Evolutionary conservation across 2,797 vertebrate genomes (phyloP).

Genomic region (Catamblyrhynchus diadema): DNA sequence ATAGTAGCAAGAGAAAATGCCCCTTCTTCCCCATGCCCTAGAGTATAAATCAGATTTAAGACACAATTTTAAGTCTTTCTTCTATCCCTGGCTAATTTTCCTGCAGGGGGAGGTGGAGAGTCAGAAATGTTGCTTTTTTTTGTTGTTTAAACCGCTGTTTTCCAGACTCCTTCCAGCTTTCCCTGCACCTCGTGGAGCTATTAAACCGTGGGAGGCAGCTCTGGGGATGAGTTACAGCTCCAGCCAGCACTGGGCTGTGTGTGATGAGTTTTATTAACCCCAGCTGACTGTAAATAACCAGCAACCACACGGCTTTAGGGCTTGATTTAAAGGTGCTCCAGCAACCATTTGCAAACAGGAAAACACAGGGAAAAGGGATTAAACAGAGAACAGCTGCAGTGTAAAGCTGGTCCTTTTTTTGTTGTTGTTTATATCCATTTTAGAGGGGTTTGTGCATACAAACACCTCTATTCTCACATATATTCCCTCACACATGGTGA

Average conservation of each 20-base stretch:
- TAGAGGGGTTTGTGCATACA: background rate
- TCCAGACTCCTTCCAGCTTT: background rate
- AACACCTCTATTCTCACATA: background rate
- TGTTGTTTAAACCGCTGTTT: background rate
- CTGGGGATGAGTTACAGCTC: conserved; percentile 18
- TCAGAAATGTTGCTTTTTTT: conserved; percentile 11
- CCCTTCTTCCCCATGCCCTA: background rate
- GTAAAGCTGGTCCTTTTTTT: background rate
- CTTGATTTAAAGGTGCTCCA: conserved; percentile 47
- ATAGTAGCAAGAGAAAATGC: background rate
- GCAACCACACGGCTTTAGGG: conserved; percentile 6
- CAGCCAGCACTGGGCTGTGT: background rate
- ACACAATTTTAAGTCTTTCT: background rate
- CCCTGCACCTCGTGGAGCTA: background rate
- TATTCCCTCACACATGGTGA: accelerated
- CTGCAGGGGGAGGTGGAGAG: conserved; percentile 67
- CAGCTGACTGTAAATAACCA: conserved; percentile 42
- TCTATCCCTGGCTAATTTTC: background rate
- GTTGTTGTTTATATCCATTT: background rate
- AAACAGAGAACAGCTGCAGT: background rate
- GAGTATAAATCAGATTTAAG: background rate
- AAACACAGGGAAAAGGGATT: background rate
- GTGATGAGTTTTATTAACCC: conserved; percentile 57
- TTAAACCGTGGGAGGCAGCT: background rate
- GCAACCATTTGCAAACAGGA: conserved; percentile 15